Evolutionary conservation across 2,888 invertebrate species (phyloP).

Genomic region (Caenorhabditis panamensis): DNA sequence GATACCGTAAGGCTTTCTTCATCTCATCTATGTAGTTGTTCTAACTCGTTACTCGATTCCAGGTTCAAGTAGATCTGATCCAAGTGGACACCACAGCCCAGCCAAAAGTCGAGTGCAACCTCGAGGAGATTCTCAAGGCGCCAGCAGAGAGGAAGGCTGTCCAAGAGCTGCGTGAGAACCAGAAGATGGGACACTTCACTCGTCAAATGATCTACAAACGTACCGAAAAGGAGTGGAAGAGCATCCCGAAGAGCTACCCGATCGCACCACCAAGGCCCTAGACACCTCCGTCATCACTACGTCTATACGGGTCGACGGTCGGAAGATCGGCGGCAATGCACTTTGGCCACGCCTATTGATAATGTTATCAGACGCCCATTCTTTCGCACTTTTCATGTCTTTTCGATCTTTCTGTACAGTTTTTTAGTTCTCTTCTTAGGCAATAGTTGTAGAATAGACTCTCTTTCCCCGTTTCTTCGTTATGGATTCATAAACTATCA

Average conservation of each 20-base stretch:
- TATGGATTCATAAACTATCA: constrained; percentile 24
- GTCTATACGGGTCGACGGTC: constrained; percentile 6
- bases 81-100: constrained; percentile 59
- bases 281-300: neutral
- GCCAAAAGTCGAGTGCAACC: constrained; percentile 70
- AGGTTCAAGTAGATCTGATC: constrained; percentile 75
- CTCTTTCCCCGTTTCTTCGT: constrained; percentile 16
- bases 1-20: constrained; percentile 72
- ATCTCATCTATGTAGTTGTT: neutral
- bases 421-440: constrained; percentile 23
- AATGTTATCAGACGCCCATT: constrained; percentile 19
- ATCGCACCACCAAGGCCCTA: constrained; percentile 75
- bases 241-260: constrained; percentile 79
- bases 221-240: constrained; percentile 78
- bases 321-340: constrained; percentile 18
- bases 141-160: constrained; percentile 77
- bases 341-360: constrained; percentile 39
- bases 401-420: constrained; percentile 48
- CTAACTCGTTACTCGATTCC: constrained; percentile 5
- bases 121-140: constrained; percentile 77
- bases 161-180: constrained; percentile 74
- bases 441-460: constrained; percentile 16
- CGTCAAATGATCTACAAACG: constrained; percentile 78
- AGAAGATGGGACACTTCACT: constrained; percentile 79
- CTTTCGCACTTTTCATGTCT: constrained; percentile 21